Base-by-base conservation (phyloP, 2,113 vertebrate genomes). In the Stictonetta naevosa region DNA sequence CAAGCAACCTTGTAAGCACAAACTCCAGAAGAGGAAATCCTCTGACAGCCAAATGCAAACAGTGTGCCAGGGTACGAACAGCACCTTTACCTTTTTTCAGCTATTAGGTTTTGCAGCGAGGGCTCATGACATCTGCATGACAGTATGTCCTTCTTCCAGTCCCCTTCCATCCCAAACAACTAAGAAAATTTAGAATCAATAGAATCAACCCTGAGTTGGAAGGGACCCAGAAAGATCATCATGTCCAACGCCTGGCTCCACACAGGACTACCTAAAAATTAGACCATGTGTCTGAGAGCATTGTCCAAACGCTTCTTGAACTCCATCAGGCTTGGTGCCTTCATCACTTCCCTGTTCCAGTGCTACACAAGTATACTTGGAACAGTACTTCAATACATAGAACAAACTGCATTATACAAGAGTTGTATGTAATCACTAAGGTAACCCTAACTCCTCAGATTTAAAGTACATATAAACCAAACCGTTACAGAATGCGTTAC, bases 41-140 rank as follows among this genome's bases (percentile, higher is more conserved):
- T 85, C 53, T 66, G 33, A 44, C 53, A 89, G n/a, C 62, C 78
- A 83, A 73, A 73, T 13, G 20, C 26, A 80, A 55, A 31, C 29
- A 71, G 68, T 0, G 0, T 3, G 5, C 31, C 0, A 0, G 40
- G 36, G 25, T 46, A 44, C 3, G 6, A 88, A 22, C 34, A 29
- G 38, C 26, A 56, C 44, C 38, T 84, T 82, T 46, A 76, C 48
- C 42, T 82, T 52, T 36, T 66, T 86, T 36, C 25, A 63, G 42
- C 36, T 67, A 73, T 31, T 40, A 40, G 46, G 18, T 36, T 91
- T 63, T 87, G 71, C 28, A 71, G 3, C 6, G 52, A 90, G 28
- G 21, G n/a, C 33, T 90, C 33, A 1, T 50, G 53, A 33, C 36
- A 64, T 25, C 82, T 62, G 52, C 29, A 36, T 33, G 69, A 17